Evolutionary conservation across 2,888 invertebrate species (phyloP), one percentile per base, ranked within the genome.

Genomic region (Melanostoma mellinum): DNA sequence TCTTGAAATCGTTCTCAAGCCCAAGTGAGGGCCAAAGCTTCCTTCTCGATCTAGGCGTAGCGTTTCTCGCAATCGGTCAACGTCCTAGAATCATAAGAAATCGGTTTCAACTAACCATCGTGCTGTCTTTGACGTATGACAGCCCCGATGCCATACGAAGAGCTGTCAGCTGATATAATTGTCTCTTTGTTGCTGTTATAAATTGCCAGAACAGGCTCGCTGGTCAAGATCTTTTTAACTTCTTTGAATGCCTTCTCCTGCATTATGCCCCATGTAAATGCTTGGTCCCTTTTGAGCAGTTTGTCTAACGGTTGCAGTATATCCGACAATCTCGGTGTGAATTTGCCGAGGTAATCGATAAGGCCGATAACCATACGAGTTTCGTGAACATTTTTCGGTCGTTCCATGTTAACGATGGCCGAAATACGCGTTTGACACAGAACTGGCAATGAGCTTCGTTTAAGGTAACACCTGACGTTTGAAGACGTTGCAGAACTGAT

Each of bases 1-100:
- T 88, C 86, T 71, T 89, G 87, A 79, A 91, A 92, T 84, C 88
- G 87, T 9, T 77, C 40, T 33, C 44, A 58, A n/a, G 56, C 60
- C 48, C 38, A 77, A 52, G 48, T 69, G n/a, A 71, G 60, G 10
- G 71, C 65, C 42, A 65, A 56, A 30, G 58, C 71, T 46, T 65
- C 52, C 38, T 55, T 61, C 40, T 76, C 69, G 10, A 71, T 63
- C 9, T 88, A 88, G 3, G 87, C 90, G 79, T 89, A 89, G 10
- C 79, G 82, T 46, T 84, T 86, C 61, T 92, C 89, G 6, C 87
- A 87, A 4, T 86, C 89, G 52, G 87, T 87, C 56, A 89, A 87
- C 72, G 85, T 90, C 85, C 85, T 87, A 53, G 89, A 91, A 0
- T 89, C 90, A 86, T 89, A 91, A 3, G 87, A 88, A 35, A 91